A percentile compares a stretch with the other conserved stretches of the same genome.
phyloP scores from a whole-genome alignment of 2,797 vertebrate genomes.

The Acropternis orthonyx region DNA sequence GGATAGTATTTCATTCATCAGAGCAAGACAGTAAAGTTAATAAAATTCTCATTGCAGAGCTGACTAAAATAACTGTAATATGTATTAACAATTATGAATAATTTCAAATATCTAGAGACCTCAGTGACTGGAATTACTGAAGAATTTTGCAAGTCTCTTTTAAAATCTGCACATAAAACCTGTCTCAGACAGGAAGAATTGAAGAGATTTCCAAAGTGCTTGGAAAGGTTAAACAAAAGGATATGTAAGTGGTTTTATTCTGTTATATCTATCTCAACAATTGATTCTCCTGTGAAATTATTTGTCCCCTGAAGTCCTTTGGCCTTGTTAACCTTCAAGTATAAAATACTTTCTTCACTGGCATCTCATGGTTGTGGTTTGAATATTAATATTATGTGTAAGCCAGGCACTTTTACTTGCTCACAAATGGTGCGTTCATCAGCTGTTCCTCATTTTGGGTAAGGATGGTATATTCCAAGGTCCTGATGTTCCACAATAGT shows the following conservation, averaged over 20 bases:
- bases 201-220: not conserved
- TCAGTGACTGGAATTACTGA: not conserved
- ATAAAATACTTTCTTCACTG: constrained; percentile 2
- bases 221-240: constrained; percentile 17
- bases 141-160: not conserved
- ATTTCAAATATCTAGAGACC: not conserved
- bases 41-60: not conserved
- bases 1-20: not conserved
- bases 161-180: not conserved
- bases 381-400: not conserved
- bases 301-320: not conserved
- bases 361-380: not conserved
- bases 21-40: not conserved
- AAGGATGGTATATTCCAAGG: not conserved
- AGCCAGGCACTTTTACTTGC: not conserved
- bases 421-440: not conserved
- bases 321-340: not conserved
- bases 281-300: not conserved
- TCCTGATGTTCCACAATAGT: not conserved
- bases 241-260: not conserved
- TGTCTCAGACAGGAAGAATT: not conserved
- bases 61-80: not conserved
- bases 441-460: not conserved
- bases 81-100: not conserved
- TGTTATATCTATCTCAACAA: not conserved